Evolutionary conservation across 2,113 vertebrate species (phyloP), one percentile per base, ranked within the genome.

Genomic region (Arizona elegans): DNA sequence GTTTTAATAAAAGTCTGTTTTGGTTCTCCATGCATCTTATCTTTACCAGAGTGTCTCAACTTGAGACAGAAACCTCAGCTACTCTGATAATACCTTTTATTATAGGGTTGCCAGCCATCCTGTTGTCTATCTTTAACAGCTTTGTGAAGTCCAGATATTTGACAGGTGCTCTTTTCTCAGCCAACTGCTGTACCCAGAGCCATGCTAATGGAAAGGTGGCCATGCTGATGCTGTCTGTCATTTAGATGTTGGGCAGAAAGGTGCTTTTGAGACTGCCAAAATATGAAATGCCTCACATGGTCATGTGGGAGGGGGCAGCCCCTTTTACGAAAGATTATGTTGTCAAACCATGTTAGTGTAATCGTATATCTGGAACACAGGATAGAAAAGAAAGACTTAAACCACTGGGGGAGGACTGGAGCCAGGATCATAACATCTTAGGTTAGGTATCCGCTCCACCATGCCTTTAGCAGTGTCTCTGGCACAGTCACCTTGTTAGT

Each of bases 401-500:
- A 75, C 59, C 33, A 19, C 86, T 21, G 75, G 47, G 50, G 38
- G 81, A 65, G n/a, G 81, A 87, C 24, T 23, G 50, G 81, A 90
- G 50, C 92, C 81, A 93, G 89, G 50, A 65, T 87, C 53, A 58
- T 87, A 87, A 65, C 89, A 86, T 87, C 89, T 90, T 90, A 70
- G 88, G 65, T 85, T 50, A 58, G 88, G 29, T 58, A 56, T 89
- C 89, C 38, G 47, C 89, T 59, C 62, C 81, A 90, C 81, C 56
- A 58, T 93, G 92, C 92, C 56, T 62, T 90, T 90, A 43, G 62
- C 89, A 87, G 75, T 50, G 21, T 89, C 8, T 15, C 89, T 93
- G 92, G 92, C 92, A 87, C 47, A n/a, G n/a, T 65, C 52, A 55
- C 89, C 24, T 86, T 93, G 12, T 87, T 53, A 89, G 88, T 92